phyloP scores from a whole-genome alignment of 2,113 vertebrate species.

The Diphyllodes magnificus region DNA sequence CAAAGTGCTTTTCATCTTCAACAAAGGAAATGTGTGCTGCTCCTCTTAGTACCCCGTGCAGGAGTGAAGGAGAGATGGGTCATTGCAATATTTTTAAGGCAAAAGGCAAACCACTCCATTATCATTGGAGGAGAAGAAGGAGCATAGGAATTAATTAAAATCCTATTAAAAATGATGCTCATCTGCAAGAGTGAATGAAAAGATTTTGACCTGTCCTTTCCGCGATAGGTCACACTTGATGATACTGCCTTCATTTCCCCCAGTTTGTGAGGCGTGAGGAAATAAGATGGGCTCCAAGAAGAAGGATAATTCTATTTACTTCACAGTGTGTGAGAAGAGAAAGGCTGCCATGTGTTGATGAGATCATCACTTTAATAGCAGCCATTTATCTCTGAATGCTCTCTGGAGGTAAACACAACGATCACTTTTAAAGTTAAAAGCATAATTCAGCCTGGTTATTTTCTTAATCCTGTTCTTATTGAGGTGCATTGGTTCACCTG shows the following conservation, averaged over 20 bases:
- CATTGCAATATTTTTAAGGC: not conserved
- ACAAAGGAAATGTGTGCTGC: not conserved
- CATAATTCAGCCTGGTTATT: not conserved
- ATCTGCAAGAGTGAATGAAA: not conserved
- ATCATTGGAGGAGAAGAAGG: not conserved
- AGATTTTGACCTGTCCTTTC: not conserved
- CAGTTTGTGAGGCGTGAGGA: conserved; percentile 9
- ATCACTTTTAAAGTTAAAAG: conserved; percentile 15
- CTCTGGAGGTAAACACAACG: conserved; percentile 10
- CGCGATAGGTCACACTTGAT: not conserved
- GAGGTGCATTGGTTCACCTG: not conserved
- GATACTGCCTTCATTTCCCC: not conserved
- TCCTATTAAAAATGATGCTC: not conserved
- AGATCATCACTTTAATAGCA: conserved; percentile 46
- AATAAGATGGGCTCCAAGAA: conserved; percentile 6
- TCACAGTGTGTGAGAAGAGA: not conserved
- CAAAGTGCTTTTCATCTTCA: not conserved
- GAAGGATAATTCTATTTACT: conserved; percentile 38
- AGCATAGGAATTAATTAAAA: not conserved
- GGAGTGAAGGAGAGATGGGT: not conserved
- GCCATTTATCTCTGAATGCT: conserved; percentile 26
- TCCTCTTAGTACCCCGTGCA: not conserved
- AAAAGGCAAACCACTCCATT: not conserved
- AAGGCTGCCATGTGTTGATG: conserved; percentile 17
- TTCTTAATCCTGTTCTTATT: not conserved